A percentile compares a stretch with the other conserved stretches of the same genome.
These are phyloP conservation scores for Microplitis manilae DNA, from an alignment of 2,888 invertebrate species.

Conservation along the genomic window DNA sequence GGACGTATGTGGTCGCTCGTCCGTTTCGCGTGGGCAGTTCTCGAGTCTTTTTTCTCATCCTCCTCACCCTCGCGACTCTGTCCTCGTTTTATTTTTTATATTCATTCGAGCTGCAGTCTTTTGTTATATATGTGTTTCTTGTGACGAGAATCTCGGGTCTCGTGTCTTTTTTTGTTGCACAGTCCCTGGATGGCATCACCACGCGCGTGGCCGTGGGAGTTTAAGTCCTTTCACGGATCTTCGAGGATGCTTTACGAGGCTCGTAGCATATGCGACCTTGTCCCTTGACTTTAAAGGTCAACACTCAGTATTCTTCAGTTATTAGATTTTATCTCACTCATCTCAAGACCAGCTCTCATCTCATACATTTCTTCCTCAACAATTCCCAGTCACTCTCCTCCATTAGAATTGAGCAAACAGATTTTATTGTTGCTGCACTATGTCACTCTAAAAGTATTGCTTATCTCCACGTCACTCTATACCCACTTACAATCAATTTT, in stretches of 20 bases:
- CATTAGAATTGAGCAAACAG: no score
- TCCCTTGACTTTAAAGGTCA: conserved; percentile 60
- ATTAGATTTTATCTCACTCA: conserved; percentile 46
- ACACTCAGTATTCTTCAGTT: conserved; percentile 21
- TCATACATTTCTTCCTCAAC: no score
- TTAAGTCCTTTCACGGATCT: conserved; percentile 63
- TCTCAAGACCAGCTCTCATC: not conserved
- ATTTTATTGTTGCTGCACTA: no score
- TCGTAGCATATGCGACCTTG: conserved; percentile 58
- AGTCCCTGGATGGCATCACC: conserved; percentile 27
- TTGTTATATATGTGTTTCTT: conserved; percentile 12
- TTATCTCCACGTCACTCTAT: no score
- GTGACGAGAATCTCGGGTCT: not conserved
- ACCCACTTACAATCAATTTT: no score
- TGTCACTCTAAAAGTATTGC: no score
- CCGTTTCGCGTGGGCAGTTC: conserved; percentile 52
- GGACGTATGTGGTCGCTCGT: conserved; percentile 54
- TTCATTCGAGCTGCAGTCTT: conserved; percentile 31
- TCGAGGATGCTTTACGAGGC: conserved; percentile 61
- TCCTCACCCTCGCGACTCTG: conserved; percentile 18
- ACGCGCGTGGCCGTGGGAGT: conserved; percentile 58
- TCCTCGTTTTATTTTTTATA: conserved; percentile 22
- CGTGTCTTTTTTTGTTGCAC: conserved; percentile 13
- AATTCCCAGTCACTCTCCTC: no score
- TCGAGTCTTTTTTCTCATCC: conserved; percentile 26